Base-by-base conservation (phyloP, 2,888 invertebrate genomes). In the Melipona bicolor region DNA sequence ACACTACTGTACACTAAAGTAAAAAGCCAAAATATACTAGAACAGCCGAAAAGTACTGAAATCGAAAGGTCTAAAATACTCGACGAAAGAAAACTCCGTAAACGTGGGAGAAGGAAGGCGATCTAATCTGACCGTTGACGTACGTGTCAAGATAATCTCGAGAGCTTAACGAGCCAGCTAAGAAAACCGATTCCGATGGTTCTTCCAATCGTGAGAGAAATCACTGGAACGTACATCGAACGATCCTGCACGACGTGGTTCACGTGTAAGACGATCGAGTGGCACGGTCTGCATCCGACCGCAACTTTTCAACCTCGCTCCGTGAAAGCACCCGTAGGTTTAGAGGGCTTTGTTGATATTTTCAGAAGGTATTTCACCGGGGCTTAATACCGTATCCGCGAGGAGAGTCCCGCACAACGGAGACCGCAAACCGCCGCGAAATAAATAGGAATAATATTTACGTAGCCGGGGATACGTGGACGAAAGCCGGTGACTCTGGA, bases 381-480 rank as follows among this genome's bases (percentile, higher is more conserved):
- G 78, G 61, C 52, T 78, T 78, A 78, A 81, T 78, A 61, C 54
- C 21, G 68, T 71, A 49, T 68, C 54, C 3, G 19, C 13, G 21
- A 56, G 81, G 56, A 21, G 62, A 68, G 50, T 69, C 36, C 36
- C 69, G 73, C 13, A 43, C 27, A 43, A 32, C 36, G 50, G 43
- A 5, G 15, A 21, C 27, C 62, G 15, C 54, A 67, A 21, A n/a
- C 32, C 43, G 62, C 64, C 19, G 21, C 27, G 49, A 77, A 83
- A 77, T 77, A 81, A 81, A 81, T 68, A 72, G 72, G 72, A 69
- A 72, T 69, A 81, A 77, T 83, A 81, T 83, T 83, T 83, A 76
- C 77, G 81, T 70, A 70, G 54, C 65, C n/a, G 43, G 17, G 65
- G 73, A 80, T 70, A 67, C 59, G 50, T 24, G 73, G 70, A 73